Conservation (phyloP, 37 sponge, comb jelly and placozoan genomes). For the Ianthella basta region DNA sequence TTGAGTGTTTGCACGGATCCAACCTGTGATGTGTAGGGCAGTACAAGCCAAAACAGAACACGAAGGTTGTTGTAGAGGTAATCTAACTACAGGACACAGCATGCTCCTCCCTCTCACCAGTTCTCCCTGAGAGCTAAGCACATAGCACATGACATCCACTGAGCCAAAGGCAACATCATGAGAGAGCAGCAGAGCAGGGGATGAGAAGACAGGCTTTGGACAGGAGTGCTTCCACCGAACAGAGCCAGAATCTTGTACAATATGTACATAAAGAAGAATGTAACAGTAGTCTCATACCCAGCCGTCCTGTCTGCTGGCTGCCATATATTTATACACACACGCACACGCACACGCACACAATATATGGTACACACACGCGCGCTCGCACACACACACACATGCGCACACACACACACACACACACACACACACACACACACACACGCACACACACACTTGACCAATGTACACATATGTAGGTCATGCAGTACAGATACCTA, state of each 20-base stretch:
- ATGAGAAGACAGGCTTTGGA: constrained; percentile 72
- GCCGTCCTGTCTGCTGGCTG: no score
- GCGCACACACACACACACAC: no score
- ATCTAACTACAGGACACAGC: background rate
- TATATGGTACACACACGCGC: no score
- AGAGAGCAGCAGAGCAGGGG: constrained; percentile 50
- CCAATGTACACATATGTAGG: no score
- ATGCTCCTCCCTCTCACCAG: constrained; percentile 31
- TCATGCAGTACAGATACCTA: no score
- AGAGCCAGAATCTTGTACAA: constrained; percentile 46
- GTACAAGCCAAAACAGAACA: background rate
- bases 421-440: no score
- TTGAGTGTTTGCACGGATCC: constrained; percentile 16
- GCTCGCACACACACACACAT: no score
- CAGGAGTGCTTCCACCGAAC: constrained; percentile 57
- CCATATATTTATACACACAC: no score
- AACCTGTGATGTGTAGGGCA: constrained; percentile 1
- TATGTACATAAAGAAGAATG: background rate
- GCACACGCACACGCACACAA: no score
- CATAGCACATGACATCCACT: constrained; percentile 40
- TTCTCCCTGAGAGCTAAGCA: constrained; percentile 33
- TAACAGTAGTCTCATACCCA: background rate
- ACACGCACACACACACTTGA: no score
- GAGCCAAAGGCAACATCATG: constrained; percentile 37
- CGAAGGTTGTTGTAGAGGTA: background rate